Percentiles rank a stretch among this genome's conserved stretches.
Conservation (phyloP, 2,888 invertebrate species). For the Holacanthella duospinosa region DNA sequence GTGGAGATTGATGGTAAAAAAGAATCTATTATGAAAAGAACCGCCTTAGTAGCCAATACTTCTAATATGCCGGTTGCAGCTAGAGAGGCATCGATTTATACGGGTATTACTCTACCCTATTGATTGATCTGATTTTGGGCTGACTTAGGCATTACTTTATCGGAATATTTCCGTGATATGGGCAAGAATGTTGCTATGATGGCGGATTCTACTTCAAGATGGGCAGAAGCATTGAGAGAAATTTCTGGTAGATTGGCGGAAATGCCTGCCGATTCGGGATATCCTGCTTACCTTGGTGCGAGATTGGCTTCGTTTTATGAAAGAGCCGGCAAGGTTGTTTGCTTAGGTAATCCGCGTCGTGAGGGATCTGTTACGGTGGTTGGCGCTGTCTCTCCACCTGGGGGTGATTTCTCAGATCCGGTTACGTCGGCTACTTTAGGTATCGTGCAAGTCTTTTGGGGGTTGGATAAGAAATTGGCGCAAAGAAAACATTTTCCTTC, state of each 20-base stretch:
- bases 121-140: too few species aligned
- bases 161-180: constrained; percentile 86
- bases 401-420: constrained; percentile 99
- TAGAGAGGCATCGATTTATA: constrained; percentile 99
- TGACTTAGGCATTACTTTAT: too few species aligned
- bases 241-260: constrained; percentile 98
- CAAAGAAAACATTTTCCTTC: constrained; percentile 99
- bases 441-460: constrained; percentile 99
- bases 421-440: constrained; percentile 97
- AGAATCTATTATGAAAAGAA: constrained; percentile 99
- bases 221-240: constrained; percentile 99
- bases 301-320: constrained; percentile 99
- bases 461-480: constrained; percentile 94
- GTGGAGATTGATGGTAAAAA: constrained; percentile 93
- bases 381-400: constrained; percentile 98
- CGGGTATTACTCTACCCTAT: constrained; percentile 97
- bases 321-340: constrained; percentile 94
- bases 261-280: constrained; percentile 97
- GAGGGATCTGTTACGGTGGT: constrained; percentile 99
- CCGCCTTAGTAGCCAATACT: constrained; percentile 96
- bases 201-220: constrained; percentile 99
- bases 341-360: constrained; percentile 92
- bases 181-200: constrained; percentile 96
- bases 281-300: constrained; percentile 97
- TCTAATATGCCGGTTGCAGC: constrained; percentile 99